Base-by-base conservation (phyloP, 2,888 invertebrate species). In the Chrysina gloriosa region DNA sequence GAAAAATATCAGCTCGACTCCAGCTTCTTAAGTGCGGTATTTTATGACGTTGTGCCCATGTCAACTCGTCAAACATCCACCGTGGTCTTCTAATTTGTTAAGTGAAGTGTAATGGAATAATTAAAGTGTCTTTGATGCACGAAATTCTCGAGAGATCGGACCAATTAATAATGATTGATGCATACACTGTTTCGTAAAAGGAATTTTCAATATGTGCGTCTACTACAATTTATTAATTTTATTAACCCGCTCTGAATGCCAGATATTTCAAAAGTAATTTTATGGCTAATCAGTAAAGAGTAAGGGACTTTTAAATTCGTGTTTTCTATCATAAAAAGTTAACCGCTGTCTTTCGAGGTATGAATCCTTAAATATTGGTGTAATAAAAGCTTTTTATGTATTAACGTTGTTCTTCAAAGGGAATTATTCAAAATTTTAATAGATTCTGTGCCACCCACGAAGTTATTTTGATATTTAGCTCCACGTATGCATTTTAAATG, bases 141-240 rank as follows among this genome's bases (percentile, higher is more conserved):
- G 39, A 39, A 19, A 21, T 58, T 39, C 16, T 58, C 27, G 3
- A 58, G 9, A 34, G 14, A 39, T 21, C n/a, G 39, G 42, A 39
- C 39, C 58, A 58, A 58, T 58, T 58, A 58, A 58, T 58, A 23
- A 39, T 39, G 58, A 58, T 58, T 58, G 58, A 58, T 58, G 39
- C 58, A 50, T 36, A 9, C 47, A 21, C 34, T 34, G 11, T 52
- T 16, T 9, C 16, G 31, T 19, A 9, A 54, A 31, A 54, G 54
- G 19, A 19, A 21, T 31, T 19, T 54, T 16, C 7, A 19, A 6
- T 19, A 21, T 6, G 6, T 47, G 47, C 14, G 9, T 47, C 42
- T 2, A 42, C 14, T 6, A 47, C 47, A 47, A 5, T 3, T 47
- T 19, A 2, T 21, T 47, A 47, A 23, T 47, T 47, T n/a, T n/a